Conservation (phyloP, 2,797 vertebrate genomes). For the Phoebastria nigripes region DNA sequence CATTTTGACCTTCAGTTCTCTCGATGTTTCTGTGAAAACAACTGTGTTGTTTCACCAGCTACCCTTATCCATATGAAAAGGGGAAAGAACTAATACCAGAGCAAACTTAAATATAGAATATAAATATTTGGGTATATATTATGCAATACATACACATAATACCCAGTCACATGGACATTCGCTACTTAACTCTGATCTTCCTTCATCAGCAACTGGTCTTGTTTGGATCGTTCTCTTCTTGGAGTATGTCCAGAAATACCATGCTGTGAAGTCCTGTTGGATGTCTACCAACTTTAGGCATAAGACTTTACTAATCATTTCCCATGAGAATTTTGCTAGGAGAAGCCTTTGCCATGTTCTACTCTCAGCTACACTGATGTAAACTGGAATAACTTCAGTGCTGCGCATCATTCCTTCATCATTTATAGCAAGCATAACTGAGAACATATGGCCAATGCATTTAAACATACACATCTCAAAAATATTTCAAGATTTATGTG, state of each 20-base stretch:
- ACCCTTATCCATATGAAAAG: not conserved
- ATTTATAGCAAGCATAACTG: not conserved
- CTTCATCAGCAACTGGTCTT: not conserved
- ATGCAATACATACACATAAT: not conserved
- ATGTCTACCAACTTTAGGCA: not conserved
- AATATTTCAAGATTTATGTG: not conserved
- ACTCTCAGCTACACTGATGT: not conserved
- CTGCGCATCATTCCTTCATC: not conserved
- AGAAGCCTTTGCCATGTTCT: not conserved
- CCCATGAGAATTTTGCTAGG: not conserved
- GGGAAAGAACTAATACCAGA: not conserved
- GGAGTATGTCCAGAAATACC: constrained; percentile 6
- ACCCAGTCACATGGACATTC: not conserved
- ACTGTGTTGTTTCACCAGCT: not conserved
- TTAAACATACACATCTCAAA: not conserved
- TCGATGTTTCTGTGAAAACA: not conserved
- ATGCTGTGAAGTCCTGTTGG: not conserved
- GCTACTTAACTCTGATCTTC: not conserved
- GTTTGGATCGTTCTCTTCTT: not conserved
- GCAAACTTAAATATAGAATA: not conserved
- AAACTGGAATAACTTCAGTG: not conserved
- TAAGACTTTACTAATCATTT: not conserved
- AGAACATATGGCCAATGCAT: not conserved
- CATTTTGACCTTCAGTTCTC: not conserved
- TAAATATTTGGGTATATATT: not conserved